Evolutionary conservation across 2,797 vertebrate species (phyloP).

Genomic region (Mus caroli): DNA sequence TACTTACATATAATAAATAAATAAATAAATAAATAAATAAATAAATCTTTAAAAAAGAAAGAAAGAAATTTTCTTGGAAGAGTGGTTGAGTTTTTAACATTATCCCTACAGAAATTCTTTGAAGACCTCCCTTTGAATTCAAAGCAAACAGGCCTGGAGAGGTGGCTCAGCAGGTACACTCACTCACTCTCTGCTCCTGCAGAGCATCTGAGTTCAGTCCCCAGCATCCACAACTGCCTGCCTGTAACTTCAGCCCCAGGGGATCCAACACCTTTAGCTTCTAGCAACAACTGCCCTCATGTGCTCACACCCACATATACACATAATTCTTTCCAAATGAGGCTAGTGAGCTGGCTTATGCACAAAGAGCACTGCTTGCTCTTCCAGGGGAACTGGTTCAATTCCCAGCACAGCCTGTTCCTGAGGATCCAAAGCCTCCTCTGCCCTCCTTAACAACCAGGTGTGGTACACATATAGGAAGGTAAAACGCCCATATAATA

Average conservation of each 20-base stretch:
- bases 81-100: not conserved
- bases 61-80: not conserved
- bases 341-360: not conserved
- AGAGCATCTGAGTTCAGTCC: not conserved
- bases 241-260: not conserved
- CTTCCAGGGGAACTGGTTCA: not conserved
- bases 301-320: not conserved
- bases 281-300: not conserved
- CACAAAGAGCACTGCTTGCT: not conserved
- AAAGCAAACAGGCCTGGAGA: not conserved
- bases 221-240: not conserved
- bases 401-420: not conserved
- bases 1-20: too few species aligned
- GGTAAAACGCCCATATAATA: not conserved
- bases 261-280: not conserved
- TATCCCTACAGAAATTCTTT: not conserved
- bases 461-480: not conserved
- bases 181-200: too few species aligned
- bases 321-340: not conserved
- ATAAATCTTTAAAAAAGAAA: too few species aligned
- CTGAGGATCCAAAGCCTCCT: not conserved
- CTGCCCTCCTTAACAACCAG: not conserved
- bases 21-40: too few species aligned
- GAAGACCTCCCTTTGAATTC: not conserved
- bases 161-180: not conserved